These are phyloP conservation scores for Drosophila paramelanica DNA, from an alignment of 2,888 invertebrate genomes.

Conservation along the genomic window DNA sequence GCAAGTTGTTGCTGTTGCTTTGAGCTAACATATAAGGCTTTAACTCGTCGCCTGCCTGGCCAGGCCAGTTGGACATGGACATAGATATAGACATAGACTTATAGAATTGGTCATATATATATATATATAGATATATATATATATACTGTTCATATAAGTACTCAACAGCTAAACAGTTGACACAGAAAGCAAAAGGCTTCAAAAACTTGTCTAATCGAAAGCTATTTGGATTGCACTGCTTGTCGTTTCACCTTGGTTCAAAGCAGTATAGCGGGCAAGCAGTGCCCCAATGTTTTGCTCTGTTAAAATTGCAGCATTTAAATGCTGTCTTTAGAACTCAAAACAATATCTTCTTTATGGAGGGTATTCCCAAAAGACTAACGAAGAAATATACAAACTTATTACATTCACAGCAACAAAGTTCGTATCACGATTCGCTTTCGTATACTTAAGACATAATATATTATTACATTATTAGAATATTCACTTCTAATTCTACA, in stretches of 20 bases:
- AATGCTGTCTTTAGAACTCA: too few relatives aligned
- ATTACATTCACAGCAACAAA: too few relatives aligned
- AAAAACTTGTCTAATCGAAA: slow-evolving; percentile 22
- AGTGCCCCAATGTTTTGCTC: slow-evolving; percentile 4
- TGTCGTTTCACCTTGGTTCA: background rate
- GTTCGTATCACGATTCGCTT: too few relatives aligned
- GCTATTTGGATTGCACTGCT: slow-evolving; percentile 32
- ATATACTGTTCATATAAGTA: slow-evolving; percentile 13
- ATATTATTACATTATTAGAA: too few relatives aligned
- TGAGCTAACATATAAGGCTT: slow-evolving; percentile 54
- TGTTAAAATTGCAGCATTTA: too few relatives aligned
- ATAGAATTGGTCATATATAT: slow-evolving; percentile 7
- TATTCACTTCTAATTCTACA: too few relatives aligned
- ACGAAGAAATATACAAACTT: too few relatives aligned
- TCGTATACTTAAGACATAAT: too few relatives aligned
- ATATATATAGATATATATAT: background rate
- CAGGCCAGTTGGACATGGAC: slow-evolving; percentile 45
- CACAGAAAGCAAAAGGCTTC: slow-evolving; percentile 50
- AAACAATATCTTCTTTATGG: too few relatives aligned
- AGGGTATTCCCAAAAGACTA: too few relatives aligned
- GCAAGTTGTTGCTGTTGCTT: slow-evolving; percentile 56
- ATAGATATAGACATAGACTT: slow-evolving; percentile 1
- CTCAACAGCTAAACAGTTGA: slow-evolving; percentile 31
- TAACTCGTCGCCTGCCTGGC: slow-evolving; percentile 17
- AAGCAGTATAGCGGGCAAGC: slow-evolving; percentile 1